These are phyloP conservation scores for Montipora foliosa DNA, from an alignment of 64 coral and sea anemone genomes.

Conservation along the genomic window DNA sequence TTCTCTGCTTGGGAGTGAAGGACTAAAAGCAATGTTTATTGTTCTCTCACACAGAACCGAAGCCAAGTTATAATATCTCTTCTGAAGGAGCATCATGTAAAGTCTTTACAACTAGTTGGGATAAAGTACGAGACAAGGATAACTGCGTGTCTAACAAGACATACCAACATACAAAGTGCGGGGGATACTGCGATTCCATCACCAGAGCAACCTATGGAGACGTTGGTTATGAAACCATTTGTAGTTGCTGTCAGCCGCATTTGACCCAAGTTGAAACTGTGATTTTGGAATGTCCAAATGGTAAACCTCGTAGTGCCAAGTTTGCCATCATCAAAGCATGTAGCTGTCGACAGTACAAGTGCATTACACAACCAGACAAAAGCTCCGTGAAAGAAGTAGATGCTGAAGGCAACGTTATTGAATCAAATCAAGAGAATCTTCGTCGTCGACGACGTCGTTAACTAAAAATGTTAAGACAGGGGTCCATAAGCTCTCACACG, in stretches of 20 bases:
- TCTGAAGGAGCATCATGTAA: neutral
- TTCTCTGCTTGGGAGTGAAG: neutral
- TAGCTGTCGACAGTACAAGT: slow-evolving; percentile 4
- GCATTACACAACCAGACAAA: slow-evolving; percentile 13
- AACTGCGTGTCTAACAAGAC: neutral
- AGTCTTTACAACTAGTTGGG: neutral
- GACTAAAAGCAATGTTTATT: neutral
- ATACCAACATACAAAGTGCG: neutral
- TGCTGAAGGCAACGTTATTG: neutral
- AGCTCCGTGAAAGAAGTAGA: neutral
- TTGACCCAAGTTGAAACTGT: neutral
- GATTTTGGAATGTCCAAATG: neutral
- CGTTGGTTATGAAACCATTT: neutral
- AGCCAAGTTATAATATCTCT: neutral
- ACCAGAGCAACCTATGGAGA: slow-evolving; percentile 14
- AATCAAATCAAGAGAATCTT: slow-evolving; percentile 5
- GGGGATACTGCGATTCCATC: neutral
- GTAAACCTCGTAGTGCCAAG: neutral
- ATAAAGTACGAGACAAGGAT: neutral
- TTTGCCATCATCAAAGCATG: slow-evolving; percentile 23
- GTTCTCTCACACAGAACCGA: neutral
- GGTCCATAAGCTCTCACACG: neutral
- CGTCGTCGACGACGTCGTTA: neutral
- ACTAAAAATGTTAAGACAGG: neutral
- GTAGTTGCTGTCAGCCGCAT: neutral